phyloP scores from a whole-genome alignment of 2,888 invertebrate genomes.

The Parnassius glacialis region DNA sequence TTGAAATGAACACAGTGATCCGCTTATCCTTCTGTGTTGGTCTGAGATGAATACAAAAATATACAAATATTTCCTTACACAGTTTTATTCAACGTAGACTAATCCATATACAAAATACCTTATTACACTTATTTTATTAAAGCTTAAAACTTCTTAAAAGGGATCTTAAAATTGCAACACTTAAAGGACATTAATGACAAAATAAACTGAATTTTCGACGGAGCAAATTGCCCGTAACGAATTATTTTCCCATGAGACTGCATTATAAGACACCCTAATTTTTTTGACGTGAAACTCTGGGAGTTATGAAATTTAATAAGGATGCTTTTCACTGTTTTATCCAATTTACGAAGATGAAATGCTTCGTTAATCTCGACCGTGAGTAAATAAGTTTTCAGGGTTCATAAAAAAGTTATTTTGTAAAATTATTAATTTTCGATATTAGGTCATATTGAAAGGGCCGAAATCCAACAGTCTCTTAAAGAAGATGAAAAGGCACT shows the following conservation, averaged over 20 bases:
- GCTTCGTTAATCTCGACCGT: slow-evolving; percentile 56
- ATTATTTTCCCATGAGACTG: slow-evolving; percentile 61
- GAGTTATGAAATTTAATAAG: slow-evolving; percentile 64
- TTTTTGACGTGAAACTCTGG: slow-evolving; percentile 28
- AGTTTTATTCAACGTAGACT: neutral
- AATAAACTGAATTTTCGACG: slow-evolving; percentile 53
- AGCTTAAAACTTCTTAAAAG: neutral
- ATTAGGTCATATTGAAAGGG: too few relatives aligned
- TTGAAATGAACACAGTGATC: too few relatives aligned
- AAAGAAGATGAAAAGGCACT: too few relatives aligned
- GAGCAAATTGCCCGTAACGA: slow-evolving; percentile 47
- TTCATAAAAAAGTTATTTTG: slow-evolving; percentile 7
- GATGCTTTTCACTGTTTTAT: slow-evolving; percentile 72
- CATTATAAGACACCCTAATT: slow-evolving; percentile 27
- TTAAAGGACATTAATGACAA: slow-evolving; percentile 35
- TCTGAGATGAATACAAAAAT: too few relatives aligned
- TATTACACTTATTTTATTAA: neutral
- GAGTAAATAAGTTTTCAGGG: slow-evolving; percentile 22
- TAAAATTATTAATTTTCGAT: neutral
- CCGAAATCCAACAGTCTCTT: too few relatives aligned
- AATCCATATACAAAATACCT: neutral
- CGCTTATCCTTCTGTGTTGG: too few relatives aligned
- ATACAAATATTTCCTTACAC: too few relatives aligned
- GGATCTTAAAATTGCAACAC: neutral
- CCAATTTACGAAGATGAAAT: slow-evolving; percentile 68